Conservation (phyloP, 2,888 invertebrate species). For the Troilus luridus region DNA sequence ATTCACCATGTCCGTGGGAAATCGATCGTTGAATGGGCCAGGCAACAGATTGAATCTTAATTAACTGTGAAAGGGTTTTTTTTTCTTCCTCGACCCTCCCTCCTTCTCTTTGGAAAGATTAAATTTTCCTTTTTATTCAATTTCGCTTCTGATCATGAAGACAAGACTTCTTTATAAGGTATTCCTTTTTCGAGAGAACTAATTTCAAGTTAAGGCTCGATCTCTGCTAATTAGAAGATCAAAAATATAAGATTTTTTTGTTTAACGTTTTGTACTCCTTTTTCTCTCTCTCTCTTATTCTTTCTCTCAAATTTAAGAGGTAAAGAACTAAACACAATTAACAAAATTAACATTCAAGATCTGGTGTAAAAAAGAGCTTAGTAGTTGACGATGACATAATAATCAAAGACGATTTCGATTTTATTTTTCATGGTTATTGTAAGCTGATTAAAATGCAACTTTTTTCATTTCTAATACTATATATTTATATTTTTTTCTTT, state of each 20-base stretch:
- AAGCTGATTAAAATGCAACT: too few relatives aligned
- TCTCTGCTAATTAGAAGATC: conserved; percentile 16
- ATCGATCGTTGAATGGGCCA: neutral
- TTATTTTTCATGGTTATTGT: too few relatives aligned
- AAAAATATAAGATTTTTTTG: neutral
- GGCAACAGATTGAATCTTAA: conserved; percentile 31
- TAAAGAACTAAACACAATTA: neutral
- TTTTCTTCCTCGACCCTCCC: neutral
- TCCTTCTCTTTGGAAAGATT: conserved; percentile 18
- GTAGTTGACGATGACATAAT: too few relatives aligned
- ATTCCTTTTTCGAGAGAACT: conserved; percentile 20
- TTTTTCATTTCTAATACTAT: too few relatives aligned
- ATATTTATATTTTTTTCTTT: too few relatives aligned
- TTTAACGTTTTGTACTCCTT: neutral
- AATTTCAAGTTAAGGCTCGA: neutral
- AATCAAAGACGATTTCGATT: too few relatives aligned
- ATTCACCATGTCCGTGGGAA: neutral
- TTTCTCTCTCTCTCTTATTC: neutral
- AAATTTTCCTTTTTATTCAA: conserved; percentile 50
- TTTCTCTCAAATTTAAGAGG: neutral
- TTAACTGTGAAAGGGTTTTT: conserved; percentile 45
- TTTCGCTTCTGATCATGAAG: conserved; percentile 36
- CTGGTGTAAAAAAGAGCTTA: neutral
- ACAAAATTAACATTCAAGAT: neutral
- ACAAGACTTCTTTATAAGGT: conserved; percentile 24